Percentiles rank a stretch among this genome's conserved stretches.
These are phyloP conservation scores for Crambe crambe DNA, from an alignment of 37 sponge, comb jelly and placozoan genomes.

Conservation along the genomic window DNA sequence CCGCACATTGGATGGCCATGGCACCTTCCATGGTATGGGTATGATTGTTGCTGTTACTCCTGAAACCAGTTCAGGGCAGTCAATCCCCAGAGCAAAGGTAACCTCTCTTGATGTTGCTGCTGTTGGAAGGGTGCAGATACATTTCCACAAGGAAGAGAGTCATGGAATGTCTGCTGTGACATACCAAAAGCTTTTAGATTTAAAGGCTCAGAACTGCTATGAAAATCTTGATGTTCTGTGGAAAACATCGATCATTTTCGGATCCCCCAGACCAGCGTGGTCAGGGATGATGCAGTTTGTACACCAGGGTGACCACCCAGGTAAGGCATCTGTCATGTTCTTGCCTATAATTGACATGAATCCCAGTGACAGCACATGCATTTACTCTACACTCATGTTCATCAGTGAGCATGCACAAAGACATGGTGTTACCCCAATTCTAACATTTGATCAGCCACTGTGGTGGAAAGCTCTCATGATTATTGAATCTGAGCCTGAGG, in stretches of 20 bases:
- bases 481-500: constrained; percentile 35
- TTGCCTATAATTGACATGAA: constrained; percentile 53
- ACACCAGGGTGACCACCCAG: constrained; percentile 49
- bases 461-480: constrained; percentile 60
- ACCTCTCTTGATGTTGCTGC: constrained; percentile 8
- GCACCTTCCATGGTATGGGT: no score
- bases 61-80: constrained; percentile 27
- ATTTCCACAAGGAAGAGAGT: constrained; percentile 35
- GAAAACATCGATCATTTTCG: no score
- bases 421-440: constrained; percentile 40
- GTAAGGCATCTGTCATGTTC: constrained; percentile 41
- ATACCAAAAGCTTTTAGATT: constrained; percentile 35
- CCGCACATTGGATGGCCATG: constrained; percentile 34
- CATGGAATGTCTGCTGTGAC: constrained; percentile 30
- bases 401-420: constrained; percentile 42
- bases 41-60: constrained; percentile 38
- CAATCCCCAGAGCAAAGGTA: constrained; percentile 44
- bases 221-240: constrained; percentile 48
- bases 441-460: constrained; percentile 49
- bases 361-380: constrained; percentile 44
- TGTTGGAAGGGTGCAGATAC: constrained; percentile 20
- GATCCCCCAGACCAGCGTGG: no score
- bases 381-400: constrained; percentile 48
- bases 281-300: constrained; percentile 62
- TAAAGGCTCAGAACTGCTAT: constrained; percentile 30